These are phyloP conservation scores for Hetaerina titia DNA, from an alignment of 2,888 invertebrate species.

Conservation along the genomic window DNA sequence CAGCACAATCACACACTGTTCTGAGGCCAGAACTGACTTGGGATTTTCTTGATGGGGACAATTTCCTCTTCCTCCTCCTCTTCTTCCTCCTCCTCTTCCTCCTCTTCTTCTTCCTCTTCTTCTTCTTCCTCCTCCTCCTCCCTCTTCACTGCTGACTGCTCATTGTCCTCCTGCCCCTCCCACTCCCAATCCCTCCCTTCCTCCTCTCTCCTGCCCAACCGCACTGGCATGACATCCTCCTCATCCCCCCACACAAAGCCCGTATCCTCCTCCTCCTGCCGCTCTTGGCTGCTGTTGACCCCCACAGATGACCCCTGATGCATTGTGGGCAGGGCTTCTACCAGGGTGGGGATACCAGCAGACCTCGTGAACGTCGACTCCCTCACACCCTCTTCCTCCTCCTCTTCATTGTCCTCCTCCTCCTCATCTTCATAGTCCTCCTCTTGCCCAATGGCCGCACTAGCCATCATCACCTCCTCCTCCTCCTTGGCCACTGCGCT, in stretches of 20 bases:
- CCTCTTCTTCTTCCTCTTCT: slow-evolving; percentile 75
- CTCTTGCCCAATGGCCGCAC: slow-evolving; percentile 71
- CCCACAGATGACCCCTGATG: background rate
- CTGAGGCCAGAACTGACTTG: slow-evolving; percentile 40
- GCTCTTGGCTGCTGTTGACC: background rate
- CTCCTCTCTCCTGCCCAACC: slow-evolving; percentile 73
- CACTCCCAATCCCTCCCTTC: slow-evolving; percentile 63
- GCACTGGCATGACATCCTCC: slow-evolving; percentile 55
- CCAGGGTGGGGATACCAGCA: slow-evolving; percentile 74
- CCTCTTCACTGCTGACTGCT: slow-evolving; percentile 34
- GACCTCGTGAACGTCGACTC: slow-evolving; percentile 77
- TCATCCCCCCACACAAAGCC: slow-evolving; percentile 52
- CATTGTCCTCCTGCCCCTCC: slow-evolving; percentile 61
- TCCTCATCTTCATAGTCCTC: slow-evolving; percentile 72
- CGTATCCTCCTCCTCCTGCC: slow-evolving; percentile 60
- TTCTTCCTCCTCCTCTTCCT: slow-evolving; percentile 76
- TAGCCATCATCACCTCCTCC: slow-evolving; percentile 68
- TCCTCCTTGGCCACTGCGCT: slow-evolving; percentile 69
- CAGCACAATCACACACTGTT: background rate
- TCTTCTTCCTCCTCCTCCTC: slow-evolving; percentile 75
- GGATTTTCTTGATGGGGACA: slow-evolving; percentile 29
- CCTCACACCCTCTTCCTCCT: slow-evolving; percentile 72
- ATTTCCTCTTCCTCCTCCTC: slow-evolving; percentile 74
- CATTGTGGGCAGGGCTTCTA: slow-evolving; percentile 19
- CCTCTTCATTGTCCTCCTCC: slow-evolving; percentile 75